Evolutionary conservation across 1,140 invertebrate genomes (phyloP).

Genomic region (Eumeta japonica): DNA sequence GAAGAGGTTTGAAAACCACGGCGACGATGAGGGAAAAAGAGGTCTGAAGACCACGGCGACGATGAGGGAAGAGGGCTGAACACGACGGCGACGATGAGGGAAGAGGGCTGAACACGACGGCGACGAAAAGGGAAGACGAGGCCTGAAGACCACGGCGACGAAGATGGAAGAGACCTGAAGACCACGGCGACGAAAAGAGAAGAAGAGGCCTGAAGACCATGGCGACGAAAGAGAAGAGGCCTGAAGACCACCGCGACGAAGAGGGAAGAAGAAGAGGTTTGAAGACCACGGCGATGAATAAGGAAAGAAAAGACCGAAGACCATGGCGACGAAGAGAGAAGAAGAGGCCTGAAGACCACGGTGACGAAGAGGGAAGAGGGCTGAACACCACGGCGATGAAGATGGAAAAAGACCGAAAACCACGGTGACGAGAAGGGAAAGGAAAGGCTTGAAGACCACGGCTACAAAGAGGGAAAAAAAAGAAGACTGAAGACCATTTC

Average conservation of each 20-base stretch:
- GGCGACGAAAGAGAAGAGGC: too few species aligned
- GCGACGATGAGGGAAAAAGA: slow-evolving; percentile 4
- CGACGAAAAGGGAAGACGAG: slow-evolving; percentile 4
- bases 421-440: too few species aligned
- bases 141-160: slow-evolving; percentile 1
- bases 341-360: not conserved
- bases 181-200: slow-evolving; percentile 5
- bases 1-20: slow-evolving; percentile 3
- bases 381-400: too few species aligned
- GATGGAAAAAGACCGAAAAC: too few species aligned
- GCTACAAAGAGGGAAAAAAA: too few species aligned
- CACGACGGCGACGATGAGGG: too few species aligned
- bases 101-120: slow-evolving; percentile 5
- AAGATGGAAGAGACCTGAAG: slow-evolving; percentile 4
- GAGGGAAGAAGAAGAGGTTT: too few species aligned
- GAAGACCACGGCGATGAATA: too few species aligned
- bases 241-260: too few species aligned
- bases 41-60: slow-evolving; percentile 2
- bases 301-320: slow-evolving; percentile 9
- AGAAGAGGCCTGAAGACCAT: too few species aligned
- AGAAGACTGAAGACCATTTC: too few species aligned
- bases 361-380: not conserved
- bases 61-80: slow-evolving; percentile 3
- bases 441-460: too few species aligned
- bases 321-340: not conserved